Evolutionary conservation across 1,140 invertebrate species (phyloP).

Genomic region (Anthonomus grandis): DNA sequence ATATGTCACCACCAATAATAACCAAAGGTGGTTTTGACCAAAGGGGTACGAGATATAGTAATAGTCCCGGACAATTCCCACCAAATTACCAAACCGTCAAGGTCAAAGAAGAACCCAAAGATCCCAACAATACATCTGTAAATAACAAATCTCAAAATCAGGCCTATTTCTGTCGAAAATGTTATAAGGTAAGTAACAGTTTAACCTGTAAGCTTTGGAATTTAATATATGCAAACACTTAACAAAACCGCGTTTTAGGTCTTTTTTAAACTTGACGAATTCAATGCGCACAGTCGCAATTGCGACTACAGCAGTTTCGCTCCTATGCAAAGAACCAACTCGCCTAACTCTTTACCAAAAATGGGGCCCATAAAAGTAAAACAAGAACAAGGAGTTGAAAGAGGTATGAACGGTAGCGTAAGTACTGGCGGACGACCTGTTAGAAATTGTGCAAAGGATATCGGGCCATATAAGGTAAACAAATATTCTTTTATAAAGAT

Average conservation of each 20-base stretch:
- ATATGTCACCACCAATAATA: slow-evolving; percentile 15
- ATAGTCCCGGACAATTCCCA: not conserved
- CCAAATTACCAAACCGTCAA: slow-evolving; percentile 9
- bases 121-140: slow-evolving; percentile 30
- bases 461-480: slow-evolving; percentile 36
- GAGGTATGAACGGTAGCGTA: slow-evolving; percentile 27
- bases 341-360: not conserved
- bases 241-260: slow-evolving; percentile 24
- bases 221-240: no score
- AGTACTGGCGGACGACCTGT: slow-evolving; percentile 35
- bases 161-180: slow-evolving; percentile 47
- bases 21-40: slow-evolving; percentile 16
- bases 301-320: slow-evolving; percentile 33
- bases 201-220: no score
- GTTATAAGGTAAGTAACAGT: slow-evolving; percentile 35
- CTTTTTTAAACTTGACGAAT: slow-evolving; percentile 46
- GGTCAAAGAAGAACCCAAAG: slow-evolving; percentile 38
- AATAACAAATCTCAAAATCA: slow-evolving; percentile 40
- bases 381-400: slow-evolving; percentile 7
- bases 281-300: slow-evolving; percentile 44
- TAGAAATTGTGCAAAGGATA: slow-evolving; percentile 40
- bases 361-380: not conserved
- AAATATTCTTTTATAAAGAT: not conserved
- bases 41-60: slow-evolving; percentile 5
- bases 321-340: not conserved